These are phyloP conservation scores for Suillia variegata DNA, from an alignment of 2,888 invertebrate species.

Conservation along the genomic window DNA sequence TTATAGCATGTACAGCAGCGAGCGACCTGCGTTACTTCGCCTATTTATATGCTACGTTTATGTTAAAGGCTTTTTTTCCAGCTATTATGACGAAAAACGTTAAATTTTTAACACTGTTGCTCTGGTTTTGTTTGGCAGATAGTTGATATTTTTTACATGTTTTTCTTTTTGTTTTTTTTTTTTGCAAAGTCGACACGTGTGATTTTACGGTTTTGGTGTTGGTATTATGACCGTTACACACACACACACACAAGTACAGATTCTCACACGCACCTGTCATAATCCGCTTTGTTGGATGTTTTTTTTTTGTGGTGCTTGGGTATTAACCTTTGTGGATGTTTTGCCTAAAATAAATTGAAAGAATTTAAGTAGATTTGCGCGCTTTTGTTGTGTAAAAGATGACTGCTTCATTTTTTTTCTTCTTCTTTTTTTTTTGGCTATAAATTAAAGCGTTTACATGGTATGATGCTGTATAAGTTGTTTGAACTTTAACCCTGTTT, in stretches of 20 bases:
- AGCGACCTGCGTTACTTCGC: no score
- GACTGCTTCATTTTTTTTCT: background rate
- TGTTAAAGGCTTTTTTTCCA: background rate
- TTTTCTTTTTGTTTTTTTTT: background rate
- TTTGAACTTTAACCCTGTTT: no score
- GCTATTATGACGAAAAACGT: background rate
- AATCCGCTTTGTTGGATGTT: background rate
- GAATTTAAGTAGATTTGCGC: conserved; percentile 2
- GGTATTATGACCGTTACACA: conserved; percentile 3
- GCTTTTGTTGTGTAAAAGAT: background rate
- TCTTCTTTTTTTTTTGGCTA: background rate
- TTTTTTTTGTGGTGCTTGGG: background rate
- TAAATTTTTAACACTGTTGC: background rate
- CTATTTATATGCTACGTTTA: no score
- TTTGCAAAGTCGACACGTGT: no score
- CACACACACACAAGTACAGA: background rate
- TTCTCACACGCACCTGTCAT: conserved; percentile 8
- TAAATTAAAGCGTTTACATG: no score
- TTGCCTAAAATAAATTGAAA: background rate
- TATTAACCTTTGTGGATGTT: background rate
- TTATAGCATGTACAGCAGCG: no score
- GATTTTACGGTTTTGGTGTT: background rate
- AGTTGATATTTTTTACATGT: no score
- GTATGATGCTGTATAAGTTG: no score
- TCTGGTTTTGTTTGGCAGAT: no score